Conservation (phyloP, 2,797 vertebrate species). For the Microchirus variegatus region DNA sequence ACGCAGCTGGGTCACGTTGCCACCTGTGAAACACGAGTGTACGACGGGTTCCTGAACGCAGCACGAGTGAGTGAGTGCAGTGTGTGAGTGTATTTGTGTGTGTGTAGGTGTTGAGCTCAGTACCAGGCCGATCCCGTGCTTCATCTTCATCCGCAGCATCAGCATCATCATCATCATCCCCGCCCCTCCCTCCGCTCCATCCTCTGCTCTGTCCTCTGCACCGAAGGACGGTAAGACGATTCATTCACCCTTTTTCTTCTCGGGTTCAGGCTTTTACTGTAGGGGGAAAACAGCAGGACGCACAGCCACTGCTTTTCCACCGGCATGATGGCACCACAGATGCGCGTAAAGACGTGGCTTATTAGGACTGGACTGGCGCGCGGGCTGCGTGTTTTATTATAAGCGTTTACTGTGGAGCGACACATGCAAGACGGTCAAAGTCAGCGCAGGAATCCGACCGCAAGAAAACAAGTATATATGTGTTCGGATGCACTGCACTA, state of each 20-base stretch:
- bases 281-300: neutral
- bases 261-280: neutral
- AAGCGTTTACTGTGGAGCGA: neutral
- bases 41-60: constrained; percentile 54
- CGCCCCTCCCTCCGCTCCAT: constrained; percentile 48
- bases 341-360: neutral
- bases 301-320: too few species aligned
- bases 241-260: neutral
- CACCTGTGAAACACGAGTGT: constrained; percentile 1
- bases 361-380: neutral
- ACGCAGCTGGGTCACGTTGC: neutral
- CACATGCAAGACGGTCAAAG: neutral
- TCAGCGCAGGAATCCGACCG: neutral
- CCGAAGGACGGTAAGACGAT: constrained; percentile 34
- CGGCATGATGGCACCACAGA: neutral
- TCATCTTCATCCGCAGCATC: constrained; percentile 40
- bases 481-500: neutral
- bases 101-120: constrained; percentile 39
- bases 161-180: constrained; percentile 18
- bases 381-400: too few species aligned
- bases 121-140: constrained; percentile 31
- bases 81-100: constrained; percentile 13
- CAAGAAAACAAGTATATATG: too few species aligned
- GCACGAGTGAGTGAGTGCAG: constrained; percentile 19
- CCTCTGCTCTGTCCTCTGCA: constrained; percentile 40